Percentiles rank a stretch among this genome's conserved stretches.
phyloP scores from a whole-genome alignment of 2,797 vertebrate genomes.

The Adelosebastes latens region DNA sequence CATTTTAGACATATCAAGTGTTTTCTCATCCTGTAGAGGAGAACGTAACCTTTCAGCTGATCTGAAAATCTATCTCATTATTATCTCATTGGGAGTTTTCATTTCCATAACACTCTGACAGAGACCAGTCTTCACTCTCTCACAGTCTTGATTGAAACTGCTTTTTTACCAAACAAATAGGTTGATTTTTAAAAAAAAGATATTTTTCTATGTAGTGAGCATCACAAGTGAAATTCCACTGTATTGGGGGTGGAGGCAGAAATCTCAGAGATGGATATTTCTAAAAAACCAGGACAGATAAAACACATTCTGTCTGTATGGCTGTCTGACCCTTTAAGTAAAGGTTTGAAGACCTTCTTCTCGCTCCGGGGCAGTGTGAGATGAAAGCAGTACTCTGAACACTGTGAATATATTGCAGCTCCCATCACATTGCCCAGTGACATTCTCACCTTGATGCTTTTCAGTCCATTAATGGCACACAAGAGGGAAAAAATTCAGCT shows the following conservation, averaged over 20 bases:
- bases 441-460: slow-evolving; percentile 35
- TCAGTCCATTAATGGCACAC: slow-evolving; percentile 48
- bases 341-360: background rate
- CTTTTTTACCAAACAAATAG: background rate
- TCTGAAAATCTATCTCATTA: background rate
- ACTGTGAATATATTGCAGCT: slow-evolving; percentile 14
- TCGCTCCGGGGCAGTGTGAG: background rate
- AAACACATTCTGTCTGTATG: background rate
- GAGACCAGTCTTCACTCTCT: background rate
- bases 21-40: background rate
- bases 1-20: background rate
- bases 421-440: slow-evolving; percentile 7
- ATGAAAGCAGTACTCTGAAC: background rate
- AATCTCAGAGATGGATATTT: background rate
- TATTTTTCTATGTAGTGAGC: background rate
- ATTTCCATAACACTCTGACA: background rate
- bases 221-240: background rate
- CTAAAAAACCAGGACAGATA: background rate
- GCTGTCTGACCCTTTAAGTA: background rate
- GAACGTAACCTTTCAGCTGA: background rate
- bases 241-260: background rate
- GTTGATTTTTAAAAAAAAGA: background rate
- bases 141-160: background rate
- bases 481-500: slow-evolving; percentile 42
- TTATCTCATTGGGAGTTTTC: background rate